A percentile compares a stretch with the other conserved stretches of the same genome.
Evolutionary conservation across 1,140 invertebrate species (phyloP).

Genomic region (Drosophila sp.): DNA sequence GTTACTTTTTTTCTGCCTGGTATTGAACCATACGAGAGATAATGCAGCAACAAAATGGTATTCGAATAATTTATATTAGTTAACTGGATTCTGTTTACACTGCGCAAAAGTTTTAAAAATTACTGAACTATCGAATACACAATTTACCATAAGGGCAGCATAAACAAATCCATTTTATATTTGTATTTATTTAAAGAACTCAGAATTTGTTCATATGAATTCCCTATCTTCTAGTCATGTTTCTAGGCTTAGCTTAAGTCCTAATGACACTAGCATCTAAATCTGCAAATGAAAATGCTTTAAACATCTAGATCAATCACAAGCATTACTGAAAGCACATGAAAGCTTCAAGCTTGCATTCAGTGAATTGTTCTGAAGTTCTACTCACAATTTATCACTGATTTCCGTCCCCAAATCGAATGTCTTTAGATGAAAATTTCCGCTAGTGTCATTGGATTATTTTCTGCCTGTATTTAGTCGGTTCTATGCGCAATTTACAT

Average conservation of each 20-base stretch:
- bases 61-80: constrained; percentile 32
- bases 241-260: constrained; percentile 20
- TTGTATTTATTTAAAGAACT: constrained; percentile 22
- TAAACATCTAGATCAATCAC: constrained; percentile 9
- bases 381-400: constrained; percentile 22
- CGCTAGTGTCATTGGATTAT: constrained; percentile 31
- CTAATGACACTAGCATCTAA: constrained; percentile 26
- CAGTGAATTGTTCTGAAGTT: constrained; percentile 16
- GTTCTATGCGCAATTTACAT: constrained; percentile 37
- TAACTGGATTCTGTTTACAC: constrained; percentile 41
- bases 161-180: constrained; percentile 25
- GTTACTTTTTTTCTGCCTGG: constrained; percentile 57
- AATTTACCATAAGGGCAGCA: constrained; percentile 15
- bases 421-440: constrained; percentile 4
- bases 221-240: constrained; percentile 38
- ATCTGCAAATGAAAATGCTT: constrained; percentile 1
- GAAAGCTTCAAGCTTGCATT: constrained; percentile 5
- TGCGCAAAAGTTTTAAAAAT: constrained; percentile 22
- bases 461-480: constrained; percentile 15
- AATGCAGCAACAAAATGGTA: constrained; percentile 59
- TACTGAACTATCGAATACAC: constrained; percentile 20
- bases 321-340: constrained; percentile 1
- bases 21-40: constrained; percentile 48
- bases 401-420: not conserved
- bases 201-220: constrained; percentile 21